These are phyloP conservation scores for Clarias laeviceps DNA, from an alignment of 2,797 vertebrate species.

Conservation along the genomic window DNA sequence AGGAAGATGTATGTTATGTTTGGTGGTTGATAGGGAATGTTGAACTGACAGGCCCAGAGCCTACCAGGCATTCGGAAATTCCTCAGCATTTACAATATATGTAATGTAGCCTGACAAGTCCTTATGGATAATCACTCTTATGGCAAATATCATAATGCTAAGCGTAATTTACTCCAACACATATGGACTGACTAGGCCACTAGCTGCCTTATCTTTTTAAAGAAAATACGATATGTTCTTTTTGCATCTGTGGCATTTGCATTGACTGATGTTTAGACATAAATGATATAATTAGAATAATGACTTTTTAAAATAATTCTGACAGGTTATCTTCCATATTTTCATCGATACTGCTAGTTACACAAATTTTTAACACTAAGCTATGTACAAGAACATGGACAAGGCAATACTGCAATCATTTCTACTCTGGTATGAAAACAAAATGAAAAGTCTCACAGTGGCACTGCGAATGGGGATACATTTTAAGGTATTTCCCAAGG, in stretches of 20 bases:
- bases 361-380: not conserved
- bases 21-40: constrained; percentile 14
- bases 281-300: not conserved
- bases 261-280: not conserved
- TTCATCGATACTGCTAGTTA: not conserved
- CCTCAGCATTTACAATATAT: constrained; percentile 4
- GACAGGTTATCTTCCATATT: not conserved
- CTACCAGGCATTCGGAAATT: constrained; percentile 30
- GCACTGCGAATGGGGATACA: not conserved
- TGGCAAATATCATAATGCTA: not conserved
- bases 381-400: not conserved
- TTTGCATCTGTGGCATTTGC: not conserved
- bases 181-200: no score
- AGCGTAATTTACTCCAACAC: not conserved
- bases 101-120: not conserved
- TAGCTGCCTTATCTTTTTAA: not conserved
- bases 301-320: not conserved
- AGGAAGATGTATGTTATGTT: constrained; percentile 30
- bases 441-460: not conserved
- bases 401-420: not conserved
- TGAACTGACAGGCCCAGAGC: constrained; percentile 33
- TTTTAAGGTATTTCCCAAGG: not conserved
- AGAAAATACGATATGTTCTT: not conserved
- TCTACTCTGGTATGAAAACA: not conserved
- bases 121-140: not conserved